phyloP scores from a whole-genome alignment of 2,888 invertebrate genomes.

The Caenorhabditis wallacei region DNA sequence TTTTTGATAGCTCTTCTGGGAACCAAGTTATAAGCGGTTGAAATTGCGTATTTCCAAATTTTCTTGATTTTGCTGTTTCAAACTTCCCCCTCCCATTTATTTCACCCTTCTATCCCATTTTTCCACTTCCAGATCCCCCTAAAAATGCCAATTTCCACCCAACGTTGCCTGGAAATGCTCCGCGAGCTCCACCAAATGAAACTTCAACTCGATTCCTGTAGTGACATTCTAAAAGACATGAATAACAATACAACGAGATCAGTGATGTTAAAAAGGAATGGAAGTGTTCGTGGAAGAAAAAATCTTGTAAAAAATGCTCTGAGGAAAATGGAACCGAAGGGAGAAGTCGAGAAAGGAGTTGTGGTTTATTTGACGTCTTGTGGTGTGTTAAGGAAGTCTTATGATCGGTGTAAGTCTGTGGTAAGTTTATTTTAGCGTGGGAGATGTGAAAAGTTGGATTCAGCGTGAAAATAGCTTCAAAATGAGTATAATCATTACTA shows the following conservation, averaged over 20 bases:
- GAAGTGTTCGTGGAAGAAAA: slow-evolving; percentile 47
- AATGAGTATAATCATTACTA: not conserved
- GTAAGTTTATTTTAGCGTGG: slow-evolving; percentile 16
- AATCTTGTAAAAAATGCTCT: slow-evolving; percentile 51
- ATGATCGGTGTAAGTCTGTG: slow-evolving; percentile 41
- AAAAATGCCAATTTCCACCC: slow-evolving; percentile 17
- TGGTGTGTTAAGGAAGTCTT: slow-evolving; percentile 38
- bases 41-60: not conserved
- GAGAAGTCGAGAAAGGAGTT: not conserved
- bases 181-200: slow-evolving; percentile 55
- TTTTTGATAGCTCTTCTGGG: not conserved
- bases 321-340: slow-evolving; percentile 21
- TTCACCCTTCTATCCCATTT: too few species aligned
- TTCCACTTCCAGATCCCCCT: too few species aligned
- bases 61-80: not conserved
- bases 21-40: not conserved
- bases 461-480: not conserved
- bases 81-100: too few species aligned
- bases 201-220: slow-evolving; percentile 51
- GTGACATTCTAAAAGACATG: slow-evolving; percentile 32
- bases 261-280: slow-evolving; percentile 40
- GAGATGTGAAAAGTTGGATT: not conserved
- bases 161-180: slow-evolving; percentile 57
- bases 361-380: slow-evolving; percentile 58
- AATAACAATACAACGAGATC: slow-evolving; percentile 43